Evolutionary conservation across 2,888 invertebrate species (phyloP).

Genomic region (Atrina japonica): DNA sequence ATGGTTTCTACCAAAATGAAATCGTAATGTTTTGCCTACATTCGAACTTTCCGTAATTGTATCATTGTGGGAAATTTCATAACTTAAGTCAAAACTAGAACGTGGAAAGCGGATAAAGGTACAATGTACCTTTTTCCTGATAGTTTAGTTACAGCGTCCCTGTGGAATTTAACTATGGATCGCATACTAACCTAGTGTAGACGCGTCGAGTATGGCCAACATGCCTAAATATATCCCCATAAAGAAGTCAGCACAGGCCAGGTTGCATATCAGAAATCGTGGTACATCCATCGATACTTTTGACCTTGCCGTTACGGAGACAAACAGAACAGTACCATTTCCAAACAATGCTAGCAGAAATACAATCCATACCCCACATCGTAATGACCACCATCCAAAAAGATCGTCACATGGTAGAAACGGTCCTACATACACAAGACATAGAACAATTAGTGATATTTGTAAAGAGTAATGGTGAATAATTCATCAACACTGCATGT

Average conservation of each 20-base stretch:
- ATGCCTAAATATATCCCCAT: conserved; percentile 98
- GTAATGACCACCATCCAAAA: conserved; percentile 98
- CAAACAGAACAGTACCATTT: conserved; percentile 97
- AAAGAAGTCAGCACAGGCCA: conserved; percentile 97
- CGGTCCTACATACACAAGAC: conserved; percentile 85
- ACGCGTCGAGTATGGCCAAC: conserved; percentile 96
- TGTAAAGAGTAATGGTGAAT: too few relatives aligned
- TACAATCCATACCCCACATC: conserved; percentile 98
- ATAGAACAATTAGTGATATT: too few relatives aligned
- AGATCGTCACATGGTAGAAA: conserved; percentile 97
- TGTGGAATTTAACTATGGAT: too few relatives aligned
- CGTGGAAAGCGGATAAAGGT: too few relatives aligned
- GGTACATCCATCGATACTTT: conserved; percentile 94
- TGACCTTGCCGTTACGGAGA: conserved; percentile 92
- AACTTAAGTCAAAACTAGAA: too few relatives aligned
- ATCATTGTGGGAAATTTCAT: too few relatives aligned
- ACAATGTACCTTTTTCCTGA: too few relatives aligned
- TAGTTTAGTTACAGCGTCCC: too few relatives aligned
- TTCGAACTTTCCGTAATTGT: too few relatives aligned
- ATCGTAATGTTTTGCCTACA: too few relatives aligned
- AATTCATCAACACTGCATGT: too few relatives aligned
- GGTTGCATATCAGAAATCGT: conserved; percentile 96
- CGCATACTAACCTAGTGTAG: conserved; percentile 87
- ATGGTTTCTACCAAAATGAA: too few relatives aligned
- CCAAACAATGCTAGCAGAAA: conserved; percentile 97